Conservation (phyloP, 2,113 vertebrate genomes). For the Coturnix japonica region DNA sequence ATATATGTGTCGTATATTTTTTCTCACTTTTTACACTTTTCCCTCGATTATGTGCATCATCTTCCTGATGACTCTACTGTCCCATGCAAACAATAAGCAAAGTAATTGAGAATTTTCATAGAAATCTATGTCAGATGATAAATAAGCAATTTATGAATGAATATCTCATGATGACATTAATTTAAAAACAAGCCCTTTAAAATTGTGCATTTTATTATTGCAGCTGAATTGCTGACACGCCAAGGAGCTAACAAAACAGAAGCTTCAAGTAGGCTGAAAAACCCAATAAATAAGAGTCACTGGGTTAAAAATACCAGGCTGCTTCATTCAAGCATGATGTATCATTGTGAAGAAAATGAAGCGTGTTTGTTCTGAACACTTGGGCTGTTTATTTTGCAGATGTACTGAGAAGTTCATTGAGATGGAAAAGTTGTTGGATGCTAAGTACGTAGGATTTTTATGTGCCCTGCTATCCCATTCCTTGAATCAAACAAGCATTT, state of each 20-base stretch:
- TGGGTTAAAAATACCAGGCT: slow-evolving; percentile 53
- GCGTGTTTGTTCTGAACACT: background rate
- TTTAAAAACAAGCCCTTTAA: slow-evolving; percentile 44
- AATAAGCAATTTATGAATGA: slow-evolving; percentile 32
- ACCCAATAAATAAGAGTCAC: background rate
- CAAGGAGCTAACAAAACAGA: background rate
- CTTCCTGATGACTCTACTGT: background rate
- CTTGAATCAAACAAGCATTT: background rate
- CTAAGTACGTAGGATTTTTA: background rate
- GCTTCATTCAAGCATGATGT: background rate
- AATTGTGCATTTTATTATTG: slow-evolving; percentile 14
- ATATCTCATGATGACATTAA: slow-evolving; percentile 27
- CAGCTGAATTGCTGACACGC: slow-evolving; percentile 17
- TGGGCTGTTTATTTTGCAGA: background rate
- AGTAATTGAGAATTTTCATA: slow-evolving; percentile 39
- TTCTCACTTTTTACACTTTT: background rate
- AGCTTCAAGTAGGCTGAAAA: slow-evolving; percentile 29
- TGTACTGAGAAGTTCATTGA: background rate
- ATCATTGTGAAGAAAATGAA: background rate
- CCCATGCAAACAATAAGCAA: slow-evolving; percentile 13
- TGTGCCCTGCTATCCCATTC: background rate
- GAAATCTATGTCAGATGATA: slow-evolving; percentile 41
- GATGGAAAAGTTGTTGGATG: background rate
- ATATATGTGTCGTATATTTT: background rate
- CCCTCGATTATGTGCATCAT: background rate